phyloP scores from a whole-genome alignment of 2,888 invertebrate genomes.

The Stegophylla sp. region DNA sequence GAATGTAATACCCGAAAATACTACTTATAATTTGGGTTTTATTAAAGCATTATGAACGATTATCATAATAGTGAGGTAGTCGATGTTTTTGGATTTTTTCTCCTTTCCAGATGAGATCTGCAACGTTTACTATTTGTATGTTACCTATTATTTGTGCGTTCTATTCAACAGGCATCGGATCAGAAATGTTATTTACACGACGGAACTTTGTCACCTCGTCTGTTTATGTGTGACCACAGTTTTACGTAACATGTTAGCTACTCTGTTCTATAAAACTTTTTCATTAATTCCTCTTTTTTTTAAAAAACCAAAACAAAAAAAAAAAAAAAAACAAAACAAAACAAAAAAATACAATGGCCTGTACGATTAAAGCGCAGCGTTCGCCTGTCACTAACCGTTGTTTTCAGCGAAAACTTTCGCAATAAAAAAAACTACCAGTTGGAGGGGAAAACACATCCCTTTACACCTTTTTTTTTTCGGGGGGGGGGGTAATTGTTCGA shows the following conservation, averaged over 20 bases:
- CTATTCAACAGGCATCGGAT: constrained; percentile 25
- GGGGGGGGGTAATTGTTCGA: constrained; percentile 53
- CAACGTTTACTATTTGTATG: not conserved
- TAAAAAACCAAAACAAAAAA: not conserved
- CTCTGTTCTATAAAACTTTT: constrained; percentile 43
- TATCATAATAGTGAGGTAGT: not conserved
- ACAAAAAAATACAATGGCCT: constrained; percentile 41
- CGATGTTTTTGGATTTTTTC: not conserved
- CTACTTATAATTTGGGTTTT: no score
- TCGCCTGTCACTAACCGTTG: constrained; percentile 58
- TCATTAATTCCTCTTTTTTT: constrained; percentile 38
- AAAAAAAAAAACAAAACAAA: not conserved
- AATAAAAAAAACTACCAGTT: constrained; percentile 45
- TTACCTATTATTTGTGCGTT: not conserved
- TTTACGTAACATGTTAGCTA: constrained; percentile 41
- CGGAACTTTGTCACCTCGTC: constrained; percentile 35
- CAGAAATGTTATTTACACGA: not conserved
- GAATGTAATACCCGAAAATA: no score
- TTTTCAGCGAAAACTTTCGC: constrained; percentile 54
- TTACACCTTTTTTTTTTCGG: constrained; percentile 51
- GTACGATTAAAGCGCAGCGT: constrained; percentile 44
- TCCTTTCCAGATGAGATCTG: no score
- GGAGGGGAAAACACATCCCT: constrained; percentile 26
- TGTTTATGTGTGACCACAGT: constrained; percentile 42
- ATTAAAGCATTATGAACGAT: no score